Percentiles rank a stretch among this genome's conserved stretches.
Evolutionary conservation across 2,888 invertebrate genomes (phyloP).

Genomic region (Luperina testacea): DNA sequence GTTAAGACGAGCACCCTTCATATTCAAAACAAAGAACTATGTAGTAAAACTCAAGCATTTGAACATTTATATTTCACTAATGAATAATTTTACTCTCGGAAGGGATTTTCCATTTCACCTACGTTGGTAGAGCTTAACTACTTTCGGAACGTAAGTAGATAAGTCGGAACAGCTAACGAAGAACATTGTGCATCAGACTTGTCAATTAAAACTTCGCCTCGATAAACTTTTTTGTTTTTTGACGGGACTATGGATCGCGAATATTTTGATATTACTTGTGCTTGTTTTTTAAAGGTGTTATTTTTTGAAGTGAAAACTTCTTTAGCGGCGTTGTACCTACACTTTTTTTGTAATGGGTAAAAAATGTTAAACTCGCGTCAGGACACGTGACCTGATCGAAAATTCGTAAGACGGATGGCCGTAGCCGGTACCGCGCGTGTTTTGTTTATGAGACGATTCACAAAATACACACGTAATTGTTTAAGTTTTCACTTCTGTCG

Average conservation of each 20-base stretch:
- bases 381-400: too few species aligned
- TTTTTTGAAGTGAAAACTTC: too few species aligned
- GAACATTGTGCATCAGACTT: slow-evolving; percentile 12
- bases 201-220: slow-evolving; percentile 28
- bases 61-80: neutral
- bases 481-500: too few species aligned
- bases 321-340: too few species aligned
- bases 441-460: too few species aligned
- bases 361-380: too few species aligned
- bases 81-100: neutral
- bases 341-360: too few species aligned
- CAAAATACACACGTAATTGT: too few species aligned
- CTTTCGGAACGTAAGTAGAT: neutral
- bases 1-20: slow-evolving; percentile 9
- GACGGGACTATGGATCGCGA: neutral
- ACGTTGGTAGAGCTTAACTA: neutral
- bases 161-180: slow-evolving; percentile 4
- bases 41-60: neutral
- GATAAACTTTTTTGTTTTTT: neutral
- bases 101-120: slow-evolving; percentile 6
- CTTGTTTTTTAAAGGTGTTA: too few species aligned
- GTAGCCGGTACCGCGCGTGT: too few species aligned
- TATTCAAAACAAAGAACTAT: slow-evolving; percentile 14
- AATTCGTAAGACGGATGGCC: too few species aligned
- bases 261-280: neutral